Conservation (phyloP, 1,140 invertebrate species). For the Paralvinella palmiformis region DNA sequence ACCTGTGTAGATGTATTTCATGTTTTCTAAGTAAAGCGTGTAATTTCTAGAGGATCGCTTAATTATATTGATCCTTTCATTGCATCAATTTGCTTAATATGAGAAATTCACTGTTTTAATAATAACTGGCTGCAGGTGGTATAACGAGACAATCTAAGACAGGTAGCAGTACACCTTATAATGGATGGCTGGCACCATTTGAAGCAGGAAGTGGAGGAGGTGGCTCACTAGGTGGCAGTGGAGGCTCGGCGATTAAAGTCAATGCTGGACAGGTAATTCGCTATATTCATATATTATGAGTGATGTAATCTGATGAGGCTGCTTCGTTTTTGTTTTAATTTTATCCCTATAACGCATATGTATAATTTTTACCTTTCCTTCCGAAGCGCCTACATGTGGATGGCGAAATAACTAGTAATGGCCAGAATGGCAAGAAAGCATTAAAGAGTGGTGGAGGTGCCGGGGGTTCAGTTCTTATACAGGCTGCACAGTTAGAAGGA, state of each 20-base stretch:
- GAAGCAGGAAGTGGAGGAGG: constrained; percentile 37
- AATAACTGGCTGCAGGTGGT: too few relatives aligned
- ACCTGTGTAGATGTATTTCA: constrained; percentile 1
- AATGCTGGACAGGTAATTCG: neutral
- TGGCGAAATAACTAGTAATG: neutral
- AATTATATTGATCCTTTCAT: too few relatives aligned
- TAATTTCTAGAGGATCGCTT: too few relatives aligned
- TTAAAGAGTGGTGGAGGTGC: neutral
- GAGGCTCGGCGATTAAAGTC: constrained; percentile 22
- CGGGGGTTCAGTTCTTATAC: neutral
- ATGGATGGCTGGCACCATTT: neutral
- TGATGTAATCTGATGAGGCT: too few relatives aligned
- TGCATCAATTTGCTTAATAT: too few relatives aligned
- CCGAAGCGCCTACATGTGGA: neutral
- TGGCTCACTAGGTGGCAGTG: constrained; percentile 23
- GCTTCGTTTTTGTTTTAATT: too few relatives aligned
- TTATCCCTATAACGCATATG: too few relatives aligned
- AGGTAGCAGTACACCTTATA: neutral
- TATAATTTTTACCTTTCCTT: too few relatives aligned
- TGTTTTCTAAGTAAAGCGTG: neutral
- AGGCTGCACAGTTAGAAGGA: neutral
- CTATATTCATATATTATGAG: neutral
- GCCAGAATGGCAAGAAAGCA: neutral
- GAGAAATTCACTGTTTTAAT: too few relatives aligned
- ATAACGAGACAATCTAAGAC: too few relatives aligned